Evolutionary conservation across 30 jellyfish, hydroid and myxozoan species (phyloP).

Genomic region (Turritopsis dohrnii): DNA sequence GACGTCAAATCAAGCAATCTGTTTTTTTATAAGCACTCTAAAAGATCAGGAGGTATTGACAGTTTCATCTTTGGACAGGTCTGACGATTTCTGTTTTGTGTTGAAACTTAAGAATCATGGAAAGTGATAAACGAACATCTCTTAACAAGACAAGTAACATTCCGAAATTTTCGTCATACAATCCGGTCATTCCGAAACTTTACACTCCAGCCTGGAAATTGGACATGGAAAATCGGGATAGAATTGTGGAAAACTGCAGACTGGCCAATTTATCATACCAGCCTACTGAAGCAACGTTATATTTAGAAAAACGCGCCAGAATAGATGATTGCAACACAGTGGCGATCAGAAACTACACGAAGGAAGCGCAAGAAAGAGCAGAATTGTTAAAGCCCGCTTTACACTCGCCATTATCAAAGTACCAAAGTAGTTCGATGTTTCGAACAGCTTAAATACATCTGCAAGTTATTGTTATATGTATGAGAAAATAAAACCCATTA

Average conservation of each 20-base stretch:
- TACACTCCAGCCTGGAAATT: slow-evolving; percentile 88
- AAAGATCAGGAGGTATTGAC: neutral
- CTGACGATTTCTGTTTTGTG: neutral
- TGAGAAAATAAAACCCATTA: neutral
- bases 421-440: slow-evolving; percentile 66
- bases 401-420: slow-evolving; percentile 68
- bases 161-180: slow-evolving; percentile 63
- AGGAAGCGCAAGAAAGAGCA: slow-evolving; percentile 41
- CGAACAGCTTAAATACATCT: slow-evolving; percentile 33
- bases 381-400: slow-evolving; percentile 51
- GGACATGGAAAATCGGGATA: slow-evolving; percentile 77
- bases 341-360: slow-evolving; percentile 22
- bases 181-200: slow-evolving; percentile 75
- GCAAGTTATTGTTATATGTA: neutral
- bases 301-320: slow-evolving; percentile 59
- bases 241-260: slow-evolving; percentile 72
- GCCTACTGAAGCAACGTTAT: slow-evolving; percentile 63
- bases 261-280: slow-evolving; percentile 58
- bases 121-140: neutral
- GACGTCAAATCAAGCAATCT: neutral
- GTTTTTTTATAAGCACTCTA: neutral
- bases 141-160: neutral
- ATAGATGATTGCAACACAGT: slow-evolving; percentile 31
- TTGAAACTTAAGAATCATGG: neutral
- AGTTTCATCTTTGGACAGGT: no score